phyloP scores from a whole-genome alignment of 2,888 invertebrate species.

The Agriopis aurantiaria region DNA sequence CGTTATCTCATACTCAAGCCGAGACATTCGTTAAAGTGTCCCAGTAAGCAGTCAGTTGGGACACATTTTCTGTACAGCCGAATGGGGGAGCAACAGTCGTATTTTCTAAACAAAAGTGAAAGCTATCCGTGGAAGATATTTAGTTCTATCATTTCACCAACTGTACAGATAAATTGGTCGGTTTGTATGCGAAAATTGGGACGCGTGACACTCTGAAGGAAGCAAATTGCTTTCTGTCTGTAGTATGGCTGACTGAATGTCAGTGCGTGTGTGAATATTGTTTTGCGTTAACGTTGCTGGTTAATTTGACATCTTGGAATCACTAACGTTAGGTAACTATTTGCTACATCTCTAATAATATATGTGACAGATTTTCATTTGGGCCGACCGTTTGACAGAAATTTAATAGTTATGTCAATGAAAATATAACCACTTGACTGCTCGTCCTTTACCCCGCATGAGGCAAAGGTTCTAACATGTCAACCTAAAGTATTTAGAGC shows the following conservation, averaged over 20 bases:
- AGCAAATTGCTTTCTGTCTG: slow-evolving; percentile 33
- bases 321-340: neutral
- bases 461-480: too few relatives aligned
- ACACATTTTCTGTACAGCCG: neutral
- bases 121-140: neutral
- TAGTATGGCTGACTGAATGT: slow-evolving; percentile 2
- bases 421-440: too few relatives aligned
- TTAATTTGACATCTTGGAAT: slow-evolving; percentile 10
- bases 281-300: slow-evolving; percentile 5
- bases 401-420: neutral
- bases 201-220: slow-evolving; percentile 22
- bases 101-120: neutral
- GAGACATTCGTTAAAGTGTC: slow-evolving; percentile 42
- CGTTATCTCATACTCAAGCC: slow-evolving; percentile 32
- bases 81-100: neutral
- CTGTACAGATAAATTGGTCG: neutral
- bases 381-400: neutral
- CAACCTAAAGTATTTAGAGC: too few relatives aligned
- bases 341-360: neutral
- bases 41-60: slow-evolving; percentile 5
- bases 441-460: too few relatives aligned
- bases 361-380: neutral
- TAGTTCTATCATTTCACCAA: neutral
- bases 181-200: slow-evolving; percentile 17
- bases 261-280: neutral